These are phyloP conservation scores for Rhombomys opimus DNA, from an alignment of 2,113 vertebrate genomes.

Conservation along the genomic window DNA sequence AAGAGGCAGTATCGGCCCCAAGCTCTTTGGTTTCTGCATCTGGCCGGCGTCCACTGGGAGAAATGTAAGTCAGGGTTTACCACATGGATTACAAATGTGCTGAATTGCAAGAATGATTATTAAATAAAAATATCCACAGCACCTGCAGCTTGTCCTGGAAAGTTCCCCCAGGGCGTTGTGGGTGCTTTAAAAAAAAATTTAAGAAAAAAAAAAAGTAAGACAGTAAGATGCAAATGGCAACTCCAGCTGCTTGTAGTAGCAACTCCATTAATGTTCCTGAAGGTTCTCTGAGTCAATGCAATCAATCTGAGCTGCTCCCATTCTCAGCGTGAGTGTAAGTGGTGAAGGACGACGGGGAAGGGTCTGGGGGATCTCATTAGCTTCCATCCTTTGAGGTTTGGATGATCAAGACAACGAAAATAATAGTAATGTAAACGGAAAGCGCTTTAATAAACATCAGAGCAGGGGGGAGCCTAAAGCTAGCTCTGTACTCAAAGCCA, in stretches of 20 bases:
- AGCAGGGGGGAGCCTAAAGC: not conserved
- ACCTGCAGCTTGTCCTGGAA: constrained; percentile 90
- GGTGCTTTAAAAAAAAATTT: constrained; percentile 83
- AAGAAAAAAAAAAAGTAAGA: constrained; percentile 72
- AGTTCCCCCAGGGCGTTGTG: constrained; percentile 88
- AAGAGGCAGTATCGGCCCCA: constrained; percentile 80
- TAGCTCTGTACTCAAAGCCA: constrained; percentile 11
- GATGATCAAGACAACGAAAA: constrained; percentile 77
- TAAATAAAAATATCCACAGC: constrained; percentile 92
- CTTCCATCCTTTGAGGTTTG: constrained; percentile 80
- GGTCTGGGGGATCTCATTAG: constrained; percentile 71
- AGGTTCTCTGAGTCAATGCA: constrained; percentile 83
- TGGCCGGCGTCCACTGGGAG: constrained; percentile 85
- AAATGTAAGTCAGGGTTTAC: constrained; percentile 90
- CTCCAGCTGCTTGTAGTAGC: constrained; percentile 89
- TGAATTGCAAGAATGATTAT: constrained; percentile 93
- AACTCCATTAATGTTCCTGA: constrained; percentile 83
- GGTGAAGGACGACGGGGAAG: constrained; percentile 16
- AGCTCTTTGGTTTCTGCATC: constrained; percentile 84
- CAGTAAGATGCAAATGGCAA: constrained; percentile 85
- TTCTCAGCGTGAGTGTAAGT: constrained; percentile 62
- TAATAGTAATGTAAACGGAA: constrained; percentile 68
- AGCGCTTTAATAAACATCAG: constrained; percentile 54
- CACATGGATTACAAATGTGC: constrained; percentile 93
- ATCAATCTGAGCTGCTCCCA: constrained; percentile 76